Conservation (phyloP, 92 coral and sea anemone species). For the Parazoanthus atlanticus region DNA sequence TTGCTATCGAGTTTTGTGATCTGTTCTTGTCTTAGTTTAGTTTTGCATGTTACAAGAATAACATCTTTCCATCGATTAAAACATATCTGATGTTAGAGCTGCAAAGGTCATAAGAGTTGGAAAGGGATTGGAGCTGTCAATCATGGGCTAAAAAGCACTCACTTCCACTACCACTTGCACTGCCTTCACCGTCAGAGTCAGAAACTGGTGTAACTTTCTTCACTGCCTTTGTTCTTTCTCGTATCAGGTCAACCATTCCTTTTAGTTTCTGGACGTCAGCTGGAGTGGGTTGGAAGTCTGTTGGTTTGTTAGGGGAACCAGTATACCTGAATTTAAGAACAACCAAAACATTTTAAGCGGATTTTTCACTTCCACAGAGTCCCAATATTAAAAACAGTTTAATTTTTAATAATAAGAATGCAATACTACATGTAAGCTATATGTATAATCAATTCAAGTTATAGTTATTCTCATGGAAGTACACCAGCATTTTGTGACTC, state of each 20-base stretch:
- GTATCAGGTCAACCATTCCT: conserved; percentile 44
- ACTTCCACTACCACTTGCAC: conserved; percentile 38
- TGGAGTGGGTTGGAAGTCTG: conserved; percentile 46
- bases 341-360: background rate
- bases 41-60: too few species aligned
- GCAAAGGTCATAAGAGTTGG: too few species aligned
- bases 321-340: conserved; percentile 48
- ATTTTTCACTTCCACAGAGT: background rate
- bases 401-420: too few species aligned
- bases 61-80: too few species aligned
- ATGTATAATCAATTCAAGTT: too few species aligned
- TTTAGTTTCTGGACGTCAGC: conserved; percentile 45
- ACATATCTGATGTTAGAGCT: too few species aligned
- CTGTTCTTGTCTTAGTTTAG: too few species aligned
- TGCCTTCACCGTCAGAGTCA: conserved; percentile 27
- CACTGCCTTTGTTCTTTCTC: conserved; percentile 38
- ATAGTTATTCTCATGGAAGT: too few species aligned
- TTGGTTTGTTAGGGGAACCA: conserved; percentile 56
- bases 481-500: too few species aligned
- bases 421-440: background rate
- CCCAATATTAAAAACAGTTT: background rate
- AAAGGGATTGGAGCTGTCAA: too few species aligned
- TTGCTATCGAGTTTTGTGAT: too few species aligned
- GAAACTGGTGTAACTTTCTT: conserved; percentile 26
- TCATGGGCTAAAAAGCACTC: background rate